A percentile compares a stretch with the other conserved stretches of the same genome.
Conservation (phyloP, 2,888 invertebrate species). For the Mythimna ferrago region DNA sequence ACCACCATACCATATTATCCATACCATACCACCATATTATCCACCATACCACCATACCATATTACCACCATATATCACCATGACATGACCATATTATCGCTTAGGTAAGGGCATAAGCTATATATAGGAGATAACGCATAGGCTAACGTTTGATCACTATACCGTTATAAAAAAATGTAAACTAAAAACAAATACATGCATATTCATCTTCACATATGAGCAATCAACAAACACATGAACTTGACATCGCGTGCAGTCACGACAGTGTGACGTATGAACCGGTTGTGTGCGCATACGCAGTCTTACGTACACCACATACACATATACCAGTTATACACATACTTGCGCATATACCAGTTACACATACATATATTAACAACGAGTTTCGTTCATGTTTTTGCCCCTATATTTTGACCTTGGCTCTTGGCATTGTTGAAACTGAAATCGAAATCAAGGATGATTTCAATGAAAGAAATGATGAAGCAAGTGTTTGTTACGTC, state of each 20-base stretch:
- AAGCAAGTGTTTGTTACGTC: not conserved
- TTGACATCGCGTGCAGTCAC: conserved; percentile 54
- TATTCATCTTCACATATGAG: conserved; percentile 21
- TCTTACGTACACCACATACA: conserved; percentile 37
- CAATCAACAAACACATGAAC: conserved; percentile 54
- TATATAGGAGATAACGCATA: too few species aligned
- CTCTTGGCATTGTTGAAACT: conserved; percentile 47
- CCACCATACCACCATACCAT: too few species aligned
- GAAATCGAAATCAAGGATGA: conserved; percentile 37
- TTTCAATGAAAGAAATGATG: conserved; percentile 30
- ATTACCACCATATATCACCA: too few species aligned
- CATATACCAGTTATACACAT: conserved; percentile 13
- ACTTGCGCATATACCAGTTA: conserved; percentile 21
- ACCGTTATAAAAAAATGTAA: conserved; percentile 9
- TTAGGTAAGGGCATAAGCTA: too few species aligned
- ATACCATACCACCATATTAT: too few species aligned
- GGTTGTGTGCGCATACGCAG: conserved; percentile 50
- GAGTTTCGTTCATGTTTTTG: conserved; percentile 43
- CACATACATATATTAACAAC: conserved; percentile 49
- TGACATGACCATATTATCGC: too few species aligned
- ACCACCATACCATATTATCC: too few species aligned
- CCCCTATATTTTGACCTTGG: conserved; percentile 39
- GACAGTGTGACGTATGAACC: conserved; percentile 61
- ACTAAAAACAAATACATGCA: conserved; percentile 2
- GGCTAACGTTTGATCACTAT: too few species aligned